Percentiles rank a stretch among this genome's conserved stretches.
Conservation (phyloP, 2,797 vertebrate genomes). For the Parauchenoglanis punctatus region DNA sequence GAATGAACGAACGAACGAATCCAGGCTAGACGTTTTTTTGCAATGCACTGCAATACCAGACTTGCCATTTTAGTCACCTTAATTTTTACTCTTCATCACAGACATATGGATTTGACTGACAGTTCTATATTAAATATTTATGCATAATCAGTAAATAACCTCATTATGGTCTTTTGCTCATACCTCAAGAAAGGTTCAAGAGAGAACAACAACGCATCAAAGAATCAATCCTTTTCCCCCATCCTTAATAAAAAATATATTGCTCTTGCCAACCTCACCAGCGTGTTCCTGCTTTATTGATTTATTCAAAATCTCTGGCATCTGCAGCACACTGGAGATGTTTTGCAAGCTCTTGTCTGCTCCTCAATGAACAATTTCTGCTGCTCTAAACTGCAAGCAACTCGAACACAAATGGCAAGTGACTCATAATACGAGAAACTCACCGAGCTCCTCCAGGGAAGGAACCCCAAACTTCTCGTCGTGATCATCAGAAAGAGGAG, state of each 20-base stretch:
- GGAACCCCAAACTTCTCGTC: slow-evolving; percentile 65
- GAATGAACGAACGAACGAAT: not conserved
- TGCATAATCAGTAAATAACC: not conserved
- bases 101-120: not conserved
- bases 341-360: not conserved
- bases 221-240: not conserved
- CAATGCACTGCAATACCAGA: not conserved
- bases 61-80: not conserved
- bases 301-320: not conserved
- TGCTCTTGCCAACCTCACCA: not conserved
- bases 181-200: not conserved
- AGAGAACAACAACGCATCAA: not conserved
- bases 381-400: not conserved
- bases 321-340: not conserved
- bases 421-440: not conserved
- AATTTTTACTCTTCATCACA: not conserved
- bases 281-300: not conserved
- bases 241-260: not conserved
- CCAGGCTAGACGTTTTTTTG: not conserved
- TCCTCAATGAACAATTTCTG: not conserved
- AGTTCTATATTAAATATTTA: not conserved
- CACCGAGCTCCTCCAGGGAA: slow-evolving; percentile 66
- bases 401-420: not conserved
- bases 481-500: slow-evolving; percentile 59
- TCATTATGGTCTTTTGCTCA: not conserved